Base-by-base conservation (phyloP, 2,797 vertebrate species). In the Anabacerthia variegaticeps region DNA sequence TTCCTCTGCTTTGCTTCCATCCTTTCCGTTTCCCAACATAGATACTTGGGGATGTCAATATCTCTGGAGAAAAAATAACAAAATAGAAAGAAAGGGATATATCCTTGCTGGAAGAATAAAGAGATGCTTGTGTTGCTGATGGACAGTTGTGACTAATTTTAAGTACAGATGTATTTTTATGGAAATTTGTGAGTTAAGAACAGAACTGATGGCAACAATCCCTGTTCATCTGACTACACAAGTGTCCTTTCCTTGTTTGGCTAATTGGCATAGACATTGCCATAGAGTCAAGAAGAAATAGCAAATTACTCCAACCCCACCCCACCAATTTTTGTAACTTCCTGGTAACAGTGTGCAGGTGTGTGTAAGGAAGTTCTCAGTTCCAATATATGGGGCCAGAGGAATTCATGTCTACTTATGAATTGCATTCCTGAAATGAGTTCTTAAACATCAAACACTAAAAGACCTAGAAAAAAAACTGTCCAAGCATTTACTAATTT, bases 241-340 rank as follows among this genome's bases (percentile, higher is more conserved):
- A 92, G 48, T 44, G 8, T 32, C 10, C 10, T 83, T 74, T 77
- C 2, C 4, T 46, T 75, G 2, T 56, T 77, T 69, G 36, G 3
- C 36, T 88, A 32, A 55, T 11, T 59, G 12, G 1, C 51, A 30
- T 2, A 80, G 72, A 28, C 20, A 23, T 21, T 49, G 26, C 2
- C 32, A 55, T 1, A 71, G 15, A 39, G 20, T 13, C 10, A n/a
- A 3, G 3, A 85, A 80, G 39, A 77, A 84, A 56, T 1, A 21
- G 5, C 7, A 66, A 54, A 28, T 28, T 3, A 14, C 37, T 32
- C 14, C n/a, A 44, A 22, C 1, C 2, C 4, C n/a, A 69, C 2
- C 3, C 8, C 24, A 37, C 3, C 2, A 6, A 18, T 67, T 75
- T 65, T n/a, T 44, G 18, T 48, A 67, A 56, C 3, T 11, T 65